Evolutionary conservation across 2,888 invertebrate species (phyloP), one percentile per base, ranked within the genome.

Genomic region (Apocheima hispidaria): DNA sequence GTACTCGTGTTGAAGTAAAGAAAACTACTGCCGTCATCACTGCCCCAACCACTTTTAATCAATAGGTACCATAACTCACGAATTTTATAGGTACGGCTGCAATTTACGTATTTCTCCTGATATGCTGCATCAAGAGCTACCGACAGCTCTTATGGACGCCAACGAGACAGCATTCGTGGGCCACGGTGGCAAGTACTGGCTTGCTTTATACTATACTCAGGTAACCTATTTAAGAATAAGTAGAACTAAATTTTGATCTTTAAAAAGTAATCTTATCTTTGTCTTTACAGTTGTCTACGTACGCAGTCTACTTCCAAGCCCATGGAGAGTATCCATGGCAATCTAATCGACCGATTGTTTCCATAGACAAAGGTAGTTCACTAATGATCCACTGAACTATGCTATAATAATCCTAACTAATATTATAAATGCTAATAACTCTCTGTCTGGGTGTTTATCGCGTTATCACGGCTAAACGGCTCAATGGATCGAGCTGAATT

Each of bases 301-400:
- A 92, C 56, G 90, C 92, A 1, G 83, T 87, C 16, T 92, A 90
- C 75, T 92, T 91, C 78, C 92, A 92, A 89, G 89, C 92, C 0
- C 92, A 92, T 38, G 90, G 90, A 4, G 92, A 92, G 65, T 92
- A 92, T 66, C 92, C 92, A 0, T 92, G 92, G 92, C 87, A 91
- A 63, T 90, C 91, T 0, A 90, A 87, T 61, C 77, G 88, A 46
- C 92, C 92, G 1, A 77, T 91, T 10, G 76, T 86, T 1, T 83
- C 89, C 12, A 60, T 84, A 14, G 90, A 90, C 54, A 92, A 88
- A 82, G 91, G 91, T 90, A 78, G 5, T 14, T 21, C 6, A 21
- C 6, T 26, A 14, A n/a, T 14, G 0, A 21, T 21, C 16, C 6
- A 38, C 7, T 9, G 4, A 16, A 16, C 0, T 16, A 6, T 38